A percentile compares a stretch with the other conserved stretches of the same genome.
phyloP scores from a whole-genome alignment of 1,140 invertebrate genomes.

The Musca vetustissima region DNA sequence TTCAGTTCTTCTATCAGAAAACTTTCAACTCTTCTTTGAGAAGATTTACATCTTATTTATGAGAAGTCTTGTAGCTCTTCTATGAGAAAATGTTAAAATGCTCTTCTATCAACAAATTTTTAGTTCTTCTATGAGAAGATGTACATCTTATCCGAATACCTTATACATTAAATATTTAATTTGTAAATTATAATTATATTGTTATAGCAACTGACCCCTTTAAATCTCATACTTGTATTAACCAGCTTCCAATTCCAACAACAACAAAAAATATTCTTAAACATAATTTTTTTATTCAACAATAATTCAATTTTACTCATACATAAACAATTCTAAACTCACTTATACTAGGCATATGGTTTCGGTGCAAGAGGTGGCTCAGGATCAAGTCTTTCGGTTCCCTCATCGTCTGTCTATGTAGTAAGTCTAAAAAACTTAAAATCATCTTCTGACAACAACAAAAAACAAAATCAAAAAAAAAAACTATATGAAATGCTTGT shows the following conservation, averaged over 20 bases:
- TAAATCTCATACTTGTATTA: not conserved
- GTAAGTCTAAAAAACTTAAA: conserved; percentile 59
- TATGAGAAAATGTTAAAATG: too few relatives aligned
- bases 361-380: conserved; percentile 61
- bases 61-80: too few relatives aligned
- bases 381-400: conserved; percentile 76
- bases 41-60: too few relatives aligned
- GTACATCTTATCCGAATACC: too few relatives aligned
- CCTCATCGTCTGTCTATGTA: conserved; percentile 65
- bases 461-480: conserved; percentile 17
- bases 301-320: not conserved
- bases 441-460: conserved; percentile 3
- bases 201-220: too few relatives aligned
- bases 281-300: too few relatives aligned
- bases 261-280: not conserved
- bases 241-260: not conserved
- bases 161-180: too few relatives aligned
- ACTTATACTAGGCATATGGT: conserved; percentile 30
- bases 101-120: too few relatives aligned
- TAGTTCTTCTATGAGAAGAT: too few relatives aligned
- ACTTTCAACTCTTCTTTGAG: too few relatives aligned
- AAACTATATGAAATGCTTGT: conserved; percentile 15
- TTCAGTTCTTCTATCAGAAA: too few relatives aligned
- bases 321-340: conserved; percentile 15
- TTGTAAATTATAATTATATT: too few relatives aligned